These are phyloP conservation scores for Formica selysi DNA, from an alignment of 1,140 invertebrate species.

Conservation along the genomic window DNA sequence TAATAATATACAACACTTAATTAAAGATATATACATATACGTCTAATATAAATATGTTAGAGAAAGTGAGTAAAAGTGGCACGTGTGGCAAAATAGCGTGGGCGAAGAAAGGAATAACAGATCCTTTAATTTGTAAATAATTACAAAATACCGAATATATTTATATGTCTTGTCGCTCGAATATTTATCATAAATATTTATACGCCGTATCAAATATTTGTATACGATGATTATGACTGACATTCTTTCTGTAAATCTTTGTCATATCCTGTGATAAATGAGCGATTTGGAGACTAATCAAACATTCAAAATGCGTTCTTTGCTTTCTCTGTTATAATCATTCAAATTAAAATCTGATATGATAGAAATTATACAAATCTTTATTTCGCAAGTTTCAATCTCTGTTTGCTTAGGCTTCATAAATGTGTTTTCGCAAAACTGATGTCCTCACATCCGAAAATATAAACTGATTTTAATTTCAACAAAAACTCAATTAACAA, in stretches of 20 bases:
- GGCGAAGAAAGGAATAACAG: neutral
- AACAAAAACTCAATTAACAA: neutral
- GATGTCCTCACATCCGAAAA: neutral
- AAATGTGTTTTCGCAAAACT: neutral
- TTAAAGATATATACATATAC: neutral
- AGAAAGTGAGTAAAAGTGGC: neutral
- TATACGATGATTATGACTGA: neutral
- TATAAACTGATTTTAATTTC: neutral
- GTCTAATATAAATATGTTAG: neutral
- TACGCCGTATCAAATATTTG: neutral
- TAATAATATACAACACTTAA: neutral
- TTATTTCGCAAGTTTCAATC: neutral
- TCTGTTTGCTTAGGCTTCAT: neutral
- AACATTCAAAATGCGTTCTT: neutral
- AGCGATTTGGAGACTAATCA: neutral
- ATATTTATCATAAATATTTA: no score
- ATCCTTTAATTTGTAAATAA: neutral
- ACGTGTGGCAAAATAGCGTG: neutral
- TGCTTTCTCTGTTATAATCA: neutral
- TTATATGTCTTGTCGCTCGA: neutral
- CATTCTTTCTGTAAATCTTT: neutral
- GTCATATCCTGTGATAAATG: no score
- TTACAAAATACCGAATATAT: neutral
- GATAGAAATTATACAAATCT: neutral
- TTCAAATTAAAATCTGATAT: neutral